Base-by-base conservation (phyloP, 2,797 vertebrate species). In the Naso thynnoides region DNA sequence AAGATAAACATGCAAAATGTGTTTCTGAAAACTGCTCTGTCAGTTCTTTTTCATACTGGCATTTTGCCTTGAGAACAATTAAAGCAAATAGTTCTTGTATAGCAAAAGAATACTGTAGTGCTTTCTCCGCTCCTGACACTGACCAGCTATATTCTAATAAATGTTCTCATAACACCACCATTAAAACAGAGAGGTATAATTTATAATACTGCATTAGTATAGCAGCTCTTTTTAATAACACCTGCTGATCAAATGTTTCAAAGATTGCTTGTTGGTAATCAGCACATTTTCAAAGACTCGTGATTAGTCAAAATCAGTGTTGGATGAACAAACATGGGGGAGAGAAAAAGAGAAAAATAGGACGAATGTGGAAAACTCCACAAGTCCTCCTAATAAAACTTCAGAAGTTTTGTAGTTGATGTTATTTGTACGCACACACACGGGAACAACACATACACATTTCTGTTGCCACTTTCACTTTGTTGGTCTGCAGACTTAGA, bases 1-100 rank as follows among this genome's bases (percentile, higher is more conserved):
- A 48, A 41, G 15, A 64, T 45, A n/a, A 66, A 66, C 21, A 57
- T 38, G 16, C 27, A 48, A 31, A 70, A 59, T 54, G 24, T 41
- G 27, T 23, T 27, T 55, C 18, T 8, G 24, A 56, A 68, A 68
- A 41, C 33, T 26, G 45, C 61, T 59, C 41, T 23, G 58, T 54
- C 56, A 75, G 6, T 50, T 57, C 53, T 53, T 50, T 61, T 53
- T 13, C n/a, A 23, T 49, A 24, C 21, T 68, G 58, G 48, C 42
- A 39, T 31, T 39, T 48, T 65, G 78, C 56, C 63, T 18, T 42
- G 18, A 53, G 56, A 70, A 52, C 33, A 67, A 59, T 66, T 74
- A 39, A 27, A 23, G 18, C 5, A 41, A 60, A 58, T 49, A 19
- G 18, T 39, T 39, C 8, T 39, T 5, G 3, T 49, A 24, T 10